Evolutionary conservation across 2,797 vertebrate species (phyloP).

Genomic region (Rhabdophis nuchalis): DNA sequence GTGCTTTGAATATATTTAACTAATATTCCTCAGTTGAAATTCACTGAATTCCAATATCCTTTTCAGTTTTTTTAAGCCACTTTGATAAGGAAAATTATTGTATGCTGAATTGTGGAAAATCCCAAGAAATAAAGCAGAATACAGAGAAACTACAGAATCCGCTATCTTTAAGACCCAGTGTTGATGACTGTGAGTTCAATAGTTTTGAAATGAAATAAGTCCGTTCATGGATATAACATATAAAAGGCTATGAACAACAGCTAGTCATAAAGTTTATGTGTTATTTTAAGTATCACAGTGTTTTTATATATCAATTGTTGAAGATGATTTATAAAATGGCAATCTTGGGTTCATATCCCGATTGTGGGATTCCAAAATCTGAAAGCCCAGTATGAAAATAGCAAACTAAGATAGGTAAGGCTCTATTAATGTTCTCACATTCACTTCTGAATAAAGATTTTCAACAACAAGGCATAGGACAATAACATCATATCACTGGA

Average conservation of each 20-base stretch:
- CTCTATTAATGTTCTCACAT: neutral
- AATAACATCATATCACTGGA: neutral
- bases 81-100: neutral
- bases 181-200: neutral
- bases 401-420: neutral
- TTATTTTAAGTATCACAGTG: neutral
- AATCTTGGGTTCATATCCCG: neutral
- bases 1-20: neutral
- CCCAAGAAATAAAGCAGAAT: neutral
- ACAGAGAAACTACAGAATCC: neutral
- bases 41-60: neutral
- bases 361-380: neutral
- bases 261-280: neutral
- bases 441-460: neutral
- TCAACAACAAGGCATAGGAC: neutral
- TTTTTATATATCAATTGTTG: neutral
- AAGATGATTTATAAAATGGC: neutral
- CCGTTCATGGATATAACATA: neutral
- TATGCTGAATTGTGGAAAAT: neutral
- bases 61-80: slow-evolving; percentile 5
- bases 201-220: neutral
- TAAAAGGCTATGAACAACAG: neutral
- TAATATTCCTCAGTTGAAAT: neutral
- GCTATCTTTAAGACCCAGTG: neutral
- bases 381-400: neutral